Conservation (phyloP, 2,797 vertebrate genomes). For the Chelmon rostratus region DNA sequence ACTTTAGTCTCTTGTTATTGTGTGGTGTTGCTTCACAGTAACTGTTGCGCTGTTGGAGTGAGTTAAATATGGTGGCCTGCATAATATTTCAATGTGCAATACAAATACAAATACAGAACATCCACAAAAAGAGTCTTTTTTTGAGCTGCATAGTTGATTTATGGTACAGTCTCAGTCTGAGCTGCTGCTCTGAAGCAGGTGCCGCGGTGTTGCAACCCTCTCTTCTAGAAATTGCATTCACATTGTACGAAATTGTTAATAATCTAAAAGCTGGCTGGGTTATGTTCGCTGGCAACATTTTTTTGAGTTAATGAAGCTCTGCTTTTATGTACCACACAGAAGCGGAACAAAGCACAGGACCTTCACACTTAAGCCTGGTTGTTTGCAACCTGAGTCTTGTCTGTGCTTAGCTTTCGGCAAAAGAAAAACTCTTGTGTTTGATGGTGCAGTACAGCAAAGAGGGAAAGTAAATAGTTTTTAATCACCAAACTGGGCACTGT, state of each 20-base stretch:
- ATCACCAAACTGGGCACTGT: background rate
- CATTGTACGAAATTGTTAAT: background rate
- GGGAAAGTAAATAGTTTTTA: background rate
- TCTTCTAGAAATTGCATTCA: background rate
- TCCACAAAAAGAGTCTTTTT: too few species aligned
- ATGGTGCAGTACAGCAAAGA: background rate
- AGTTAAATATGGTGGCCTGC: background rate
- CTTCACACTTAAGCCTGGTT: background rate
- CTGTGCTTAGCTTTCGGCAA: background rate
- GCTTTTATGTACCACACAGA: background rate
- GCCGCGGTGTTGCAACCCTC: too few species aligned
- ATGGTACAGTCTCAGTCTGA: too few species aligned
- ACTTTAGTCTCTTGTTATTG: background rate
- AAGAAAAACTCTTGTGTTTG: background rate
- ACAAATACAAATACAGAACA: too few species aligned
- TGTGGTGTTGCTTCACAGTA: background rate
- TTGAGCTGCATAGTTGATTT: too few species aligned
- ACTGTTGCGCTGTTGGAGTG: background rate
- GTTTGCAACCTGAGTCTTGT: background rate
- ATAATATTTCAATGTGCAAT: too few species aligned
- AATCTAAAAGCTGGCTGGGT: background rate
- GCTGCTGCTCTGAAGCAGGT: too few species aligned
- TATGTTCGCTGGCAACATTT: too few species aligned
- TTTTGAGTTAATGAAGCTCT: background rate
- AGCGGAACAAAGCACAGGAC: background rate